Evolutionary conservation across 2,113 vertebrate species (phyloP).

Genomic region (Trichechus manatus): DNA sequence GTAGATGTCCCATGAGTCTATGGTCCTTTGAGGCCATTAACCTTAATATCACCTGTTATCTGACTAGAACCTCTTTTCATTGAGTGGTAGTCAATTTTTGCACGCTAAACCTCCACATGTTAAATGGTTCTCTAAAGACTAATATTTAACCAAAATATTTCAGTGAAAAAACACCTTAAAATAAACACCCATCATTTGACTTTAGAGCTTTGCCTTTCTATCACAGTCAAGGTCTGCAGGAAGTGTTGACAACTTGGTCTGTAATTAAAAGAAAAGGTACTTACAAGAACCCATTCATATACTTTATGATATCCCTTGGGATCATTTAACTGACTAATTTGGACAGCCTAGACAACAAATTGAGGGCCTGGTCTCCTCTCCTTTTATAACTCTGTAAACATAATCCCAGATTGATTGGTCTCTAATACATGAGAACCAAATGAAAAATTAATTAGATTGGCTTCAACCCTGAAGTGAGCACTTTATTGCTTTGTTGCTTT

Average conservation of each 20-base stretch:
- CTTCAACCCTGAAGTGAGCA: conserved; percentile 86
- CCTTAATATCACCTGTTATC: conserved; percentile 65
- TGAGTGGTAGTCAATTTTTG: conserved; percentile 43
- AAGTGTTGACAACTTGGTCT: conserved; percentile 84
- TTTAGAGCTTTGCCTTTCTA: conserved; percentile 79
- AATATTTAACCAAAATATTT: conserved; percentile 43
- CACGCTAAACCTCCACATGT: not conserved
- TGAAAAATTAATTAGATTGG: conserved; percentile 94
- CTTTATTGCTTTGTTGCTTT: conserved; percentile 87
- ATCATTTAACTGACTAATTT: conserved; percentile 89
- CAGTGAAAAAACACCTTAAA: not conserved
- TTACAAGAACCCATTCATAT: conserved; percentile 88
- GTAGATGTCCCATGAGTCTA: too few species aligned
- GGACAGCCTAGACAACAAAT: conserved; percentile 88
- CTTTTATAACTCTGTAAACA: conserved; percentile 91
- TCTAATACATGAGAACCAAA: conserved; percentile 90
- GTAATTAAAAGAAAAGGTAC: conserved; percentile 91
- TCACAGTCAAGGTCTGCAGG: conserved; percentile 72
- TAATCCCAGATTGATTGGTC: conserved; percentile 91
- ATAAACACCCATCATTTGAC: not conserved
- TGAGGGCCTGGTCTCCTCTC: conserved; percentile 84
- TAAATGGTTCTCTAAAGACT: conserved; percentile 41
- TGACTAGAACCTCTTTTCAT: conserved; percentile 46
- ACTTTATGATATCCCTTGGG: conserved; percentile 87
- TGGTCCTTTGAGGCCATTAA: conserved; percentile 38